Conservation (phyloP, 2,888 invertebrate genomes). For the Taphrorychus bicolor region DNA sequence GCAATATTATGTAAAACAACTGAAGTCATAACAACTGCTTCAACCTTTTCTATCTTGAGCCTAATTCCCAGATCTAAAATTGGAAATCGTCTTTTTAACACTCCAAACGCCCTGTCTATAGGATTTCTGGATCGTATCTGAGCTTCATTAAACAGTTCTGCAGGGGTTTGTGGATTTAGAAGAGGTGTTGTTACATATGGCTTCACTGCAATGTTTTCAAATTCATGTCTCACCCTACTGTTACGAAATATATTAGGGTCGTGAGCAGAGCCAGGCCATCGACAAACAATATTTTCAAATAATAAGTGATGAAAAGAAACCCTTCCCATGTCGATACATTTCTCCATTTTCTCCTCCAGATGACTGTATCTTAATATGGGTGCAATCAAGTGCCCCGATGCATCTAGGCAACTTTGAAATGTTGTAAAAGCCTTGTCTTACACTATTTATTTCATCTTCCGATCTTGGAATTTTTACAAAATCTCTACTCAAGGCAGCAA, state of each 20-base stretch:
- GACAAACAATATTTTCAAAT: too few species aligned
- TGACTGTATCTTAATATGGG: too few species aligned
- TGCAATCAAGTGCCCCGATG: slow-evolving; percentile 13
- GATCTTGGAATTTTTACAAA: slow-evolving; percentile 34
- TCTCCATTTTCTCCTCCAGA: slow-evolving; percentile 16
- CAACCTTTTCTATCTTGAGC: slow-evolving; percentile 39
- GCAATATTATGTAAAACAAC: slow-evolving; percentile 45
- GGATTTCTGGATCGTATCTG: slow-evolving; percentile 42
- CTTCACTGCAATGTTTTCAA: slow-evolving; percentile 8
- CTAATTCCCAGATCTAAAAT: slow-evolving; percentile 46
- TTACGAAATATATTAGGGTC: slow-evolving; percentile 16
- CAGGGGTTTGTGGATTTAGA: neutral
- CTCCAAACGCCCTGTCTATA: slow-evolving; percentile 47
- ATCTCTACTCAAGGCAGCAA: slow-evolving; percentile 23
- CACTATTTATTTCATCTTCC: slow-evolving; percentile 22
- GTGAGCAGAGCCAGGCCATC: slow-evolving; percentile 21
- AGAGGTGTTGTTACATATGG: slow-evolving; percentile 7
- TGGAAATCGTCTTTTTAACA: slow-evolving; percentile 49
- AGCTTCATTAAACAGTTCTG: slow-evolving; percentile 7
- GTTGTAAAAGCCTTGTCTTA: slow-evolving; percentile 36
- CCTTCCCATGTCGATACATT: slow-evolving; percentile 21
- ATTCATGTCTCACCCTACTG: slow-evolving; percentile 1
- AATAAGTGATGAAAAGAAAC: slow-evolving; percentile 14
- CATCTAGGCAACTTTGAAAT: slow-evolving; percentile 42
- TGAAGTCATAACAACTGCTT: slow-evolving; percentile 38